phyloP scores from a whole-genome alignment of 2,888 invertebrate species.

The Lacanobia oleracea region DNA sequence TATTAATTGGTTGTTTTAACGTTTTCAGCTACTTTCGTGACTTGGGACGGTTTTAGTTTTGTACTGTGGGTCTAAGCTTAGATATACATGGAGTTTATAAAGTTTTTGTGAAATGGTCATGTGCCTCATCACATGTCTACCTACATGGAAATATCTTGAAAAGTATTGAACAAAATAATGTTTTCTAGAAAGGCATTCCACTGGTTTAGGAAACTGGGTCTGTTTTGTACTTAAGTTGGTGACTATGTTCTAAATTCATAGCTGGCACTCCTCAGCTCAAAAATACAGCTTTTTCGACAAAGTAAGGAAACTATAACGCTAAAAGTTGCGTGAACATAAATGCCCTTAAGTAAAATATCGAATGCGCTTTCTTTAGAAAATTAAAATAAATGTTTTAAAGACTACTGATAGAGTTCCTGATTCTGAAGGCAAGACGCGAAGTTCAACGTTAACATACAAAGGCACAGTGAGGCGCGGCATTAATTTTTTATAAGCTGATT shows the following conservation, averaged over 20 bases:
- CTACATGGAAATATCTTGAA: constrained; percentile 2
- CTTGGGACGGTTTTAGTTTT: background rate
- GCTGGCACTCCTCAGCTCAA: background rate
- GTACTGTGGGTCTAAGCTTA: background rate
- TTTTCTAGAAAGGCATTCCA: constrained; percentile 25
- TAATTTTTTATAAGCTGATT: constrained; percentile 86
- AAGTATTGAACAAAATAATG: background rate
- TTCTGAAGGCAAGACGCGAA: constrained; percentile 79
- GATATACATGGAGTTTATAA: too few species aligned
- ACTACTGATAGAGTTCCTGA: constrained; percentile 77
- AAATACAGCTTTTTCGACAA: background rate
- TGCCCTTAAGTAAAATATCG: background rate
- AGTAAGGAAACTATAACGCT: background rate
- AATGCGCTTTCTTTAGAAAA: constrained; percentile 13
- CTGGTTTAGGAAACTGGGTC: constrained; percentile 19
- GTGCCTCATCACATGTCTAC: background rate
- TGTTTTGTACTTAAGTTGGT: background rate
- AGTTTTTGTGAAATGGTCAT: background rate
- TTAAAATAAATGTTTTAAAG: constrained; percentile 7
- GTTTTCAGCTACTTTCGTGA: constrained; percentile 15
- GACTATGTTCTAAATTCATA: background rate
- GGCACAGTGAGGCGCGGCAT: constrained; percentile 80
- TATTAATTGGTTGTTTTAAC: constrained; percentile 51
- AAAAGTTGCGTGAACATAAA: background rate
- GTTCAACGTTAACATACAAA: constrained; percentile 87